phyloP scores from a whole-genome alignment of 2,797 vertebrate species.

The Vireo griseus region DNA sequence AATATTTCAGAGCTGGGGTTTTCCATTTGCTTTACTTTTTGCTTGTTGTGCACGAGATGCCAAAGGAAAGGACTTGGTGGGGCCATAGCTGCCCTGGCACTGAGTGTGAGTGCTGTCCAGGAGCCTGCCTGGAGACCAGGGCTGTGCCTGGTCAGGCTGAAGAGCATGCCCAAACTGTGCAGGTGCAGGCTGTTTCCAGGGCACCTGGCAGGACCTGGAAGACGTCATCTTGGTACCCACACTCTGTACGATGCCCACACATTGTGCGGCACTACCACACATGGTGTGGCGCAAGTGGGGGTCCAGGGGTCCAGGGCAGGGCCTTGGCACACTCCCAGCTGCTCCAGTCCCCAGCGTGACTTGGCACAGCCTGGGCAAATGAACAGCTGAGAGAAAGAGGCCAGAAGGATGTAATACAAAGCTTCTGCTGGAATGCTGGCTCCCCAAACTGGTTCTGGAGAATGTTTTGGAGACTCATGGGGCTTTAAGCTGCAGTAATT shows the following conservation, averaged over 20 bases:
- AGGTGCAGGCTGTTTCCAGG: neutral
- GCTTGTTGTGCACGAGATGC: neutral
- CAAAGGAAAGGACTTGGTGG: neutral
- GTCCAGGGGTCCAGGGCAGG: neutral
- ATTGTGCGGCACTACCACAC: rapidly evolving
- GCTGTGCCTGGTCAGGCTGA: neutral
- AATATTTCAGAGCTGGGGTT: neutral
- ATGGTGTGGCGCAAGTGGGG: rapidly evolving
- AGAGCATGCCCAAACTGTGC: neutral
- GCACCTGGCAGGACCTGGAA: neutral
- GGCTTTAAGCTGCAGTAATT: neutral
- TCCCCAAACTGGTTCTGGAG: neutral
- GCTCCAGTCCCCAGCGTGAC: neutral
- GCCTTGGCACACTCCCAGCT: neutral
- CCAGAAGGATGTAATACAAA: neutral
- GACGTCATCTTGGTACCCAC: neutral
- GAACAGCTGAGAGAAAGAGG: neutral
- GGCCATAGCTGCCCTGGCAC: neutral
- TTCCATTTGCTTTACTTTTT: neutral
- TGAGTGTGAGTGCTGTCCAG: neutral
- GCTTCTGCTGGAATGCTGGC: neutral
- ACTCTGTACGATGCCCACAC: no score
- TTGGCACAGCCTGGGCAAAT: neutral
- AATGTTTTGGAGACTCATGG: neutral
- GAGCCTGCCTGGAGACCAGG: neutral